These are phyloP conservation scores for Colossoma macropomum DNA, from an alignment of 2,113 vertebrate genomes.

Conservation along the genomic window DNA sequence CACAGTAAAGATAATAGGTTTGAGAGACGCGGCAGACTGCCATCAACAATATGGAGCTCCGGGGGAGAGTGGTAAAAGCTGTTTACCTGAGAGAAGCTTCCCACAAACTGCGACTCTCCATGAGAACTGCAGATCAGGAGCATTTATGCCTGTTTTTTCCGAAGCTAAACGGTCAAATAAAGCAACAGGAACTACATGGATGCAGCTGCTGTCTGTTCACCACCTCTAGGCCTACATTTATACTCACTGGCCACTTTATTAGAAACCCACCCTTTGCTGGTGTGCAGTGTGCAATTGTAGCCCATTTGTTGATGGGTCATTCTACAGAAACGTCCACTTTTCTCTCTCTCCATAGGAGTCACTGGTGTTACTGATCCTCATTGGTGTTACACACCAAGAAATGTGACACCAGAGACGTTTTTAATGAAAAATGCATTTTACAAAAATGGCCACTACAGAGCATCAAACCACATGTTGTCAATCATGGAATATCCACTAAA, in stretches of 20 bases:
- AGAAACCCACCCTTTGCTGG: neutral
- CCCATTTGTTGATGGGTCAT: neutral
- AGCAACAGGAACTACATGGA: neutral
- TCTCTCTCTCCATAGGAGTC: no score
- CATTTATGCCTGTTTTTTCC: neutral
- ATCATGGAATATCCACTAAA: no score
- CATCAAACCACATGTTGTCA: no score
- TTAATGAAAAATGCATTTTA: no score
- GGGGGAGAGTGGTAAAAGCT: neutral
- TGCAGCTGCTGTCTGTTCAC: neutral
- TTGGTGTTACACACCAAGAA: no score
- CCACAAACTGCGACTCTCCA: neutral
- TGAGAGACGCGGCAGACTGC: neutral
- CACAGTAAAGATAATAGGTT: neutral
- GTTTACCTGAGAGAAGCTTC: neutral
- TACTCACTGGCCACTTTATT: neutral
- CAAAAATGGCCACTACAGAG: no score
- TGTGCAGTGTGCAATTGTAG: no score
- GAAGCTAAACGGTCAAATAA: neutral
- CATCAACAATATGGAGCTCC: neutral
- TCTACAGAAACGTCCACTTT: no score
- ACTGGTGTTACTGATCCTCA: no score
- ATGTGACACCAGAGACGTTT: no score
- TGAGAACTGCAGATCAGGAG: neutral
- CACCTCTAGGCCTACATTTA: neutral